Conservation (phyloP, 2,888 invertebrate species). For the Ischnus inquisitorius region DNA sequence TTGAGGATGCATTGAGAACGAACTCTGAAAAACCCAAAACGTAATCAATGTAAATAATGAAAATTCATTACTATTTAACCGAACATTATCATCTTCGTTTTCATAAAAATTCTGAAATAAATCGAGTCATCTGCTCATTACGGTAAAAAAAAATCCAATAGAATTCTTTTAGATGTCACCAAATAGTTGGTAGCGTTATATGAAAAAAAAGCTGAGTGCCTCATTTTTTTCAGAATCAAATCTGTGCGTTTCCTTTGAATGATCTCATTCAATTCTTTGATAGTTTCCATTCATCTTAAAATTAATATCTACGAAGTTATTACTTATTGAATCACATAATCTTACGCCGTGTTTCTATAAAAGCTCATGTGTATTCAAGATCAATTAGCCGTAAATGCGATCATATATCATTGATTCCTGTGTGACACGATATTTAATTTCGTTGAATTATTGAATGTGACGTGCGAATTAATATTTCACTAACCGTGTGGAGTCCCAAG, state of each 20-base stretch:
- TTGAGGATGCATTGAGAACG: constrained; percentile 86
- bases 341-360: too few relatives aligned
- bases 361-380: not conserved
- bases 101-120: not conserved
- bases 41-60: not conserved
- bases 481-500: constrained; percentile 89
- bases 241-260: too few relatives aligned
- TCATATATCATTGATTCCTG: constrained; percentile 1
- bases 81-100: not conserved
- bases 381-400: not conserved
- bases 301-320: too few relatives aligned
- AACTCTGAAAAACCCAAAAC: constrained; percentile 84
- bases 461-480: constrained; percentile 37
- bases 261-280: too few relatives aligned
- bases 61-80: not conserved
- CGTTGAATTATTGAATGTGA: constrained; percentile 46
- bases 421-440: constrained; percentile 3
- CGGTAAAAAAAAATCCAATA: too few relatives aligned
- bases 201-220: too few relatives aligned
- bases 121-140: too few relatives aligned
- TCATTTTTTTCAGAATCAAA: too few relatives aligned
- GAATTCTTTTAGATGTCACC: too few relatives aligned
- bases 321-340: too few relatives aligned
- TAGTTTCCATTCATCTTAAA: too few relatives aligned
- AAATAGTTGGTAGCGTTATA: too few relatives aligned